Evolutionary conservation across 2,797 vertebrate genomes (phyloP), one percentile per base, ranked within the genome.

Genomic region (Poliocrania exsul): DNA sequence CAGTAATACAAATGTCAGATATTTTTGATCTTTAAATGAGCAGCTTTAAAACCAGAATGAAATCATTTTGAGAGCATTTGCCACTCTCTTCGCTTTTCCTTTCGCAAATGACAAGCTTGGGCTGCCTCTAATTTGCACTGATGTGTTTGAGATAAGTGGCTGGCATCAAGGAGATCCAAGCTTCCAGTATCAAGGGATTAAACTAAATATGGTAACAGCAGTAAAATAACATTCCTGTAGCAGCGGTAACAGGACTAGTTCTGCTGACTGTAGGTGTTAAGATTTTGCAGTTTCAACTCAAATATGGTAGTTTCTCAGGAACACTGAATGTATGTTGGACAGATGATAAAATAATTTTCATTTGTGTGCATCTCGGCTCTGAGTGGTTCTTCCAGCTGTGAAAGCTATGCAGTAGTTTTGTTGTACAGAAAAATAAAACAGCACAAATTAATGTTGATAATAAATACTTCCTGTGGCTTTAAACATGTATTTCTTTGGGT

Each of bases 311-410:
- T 60, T 82, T 94, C 93, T 96, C 90, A 91, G 86, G 92, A 92
- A 84, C 86, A 67, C 73, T 74, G 89, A 88, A 70, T 94, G 90
- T 92, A 86, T 86, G 67, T 95, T 49, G 81, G 87, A 74, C 51
- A 74, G 69, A 62, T 33, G 74, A 89, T 81, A 46, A 56, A 88
- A 51, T 71, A 38, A 93, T 79, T 96, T 88, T 86, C 61, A 42
- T 70, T 96, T 95, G 71, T 93, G 74, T 94, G 80, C 88, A 33
- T 96, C 86, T 90, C 66, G 71, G 92, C 92, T 97, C 86, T 62
- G 86, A 96, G 95, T 94, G 96, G 86, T 90, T 93, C 96, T 96
- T 96, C 85, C 67, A 87, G 93, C 96, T 94, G 81, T 85, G 92
- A 71, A 95, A 97, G 90, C 93, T 96, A 86, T 79, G 93, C 94